A percentile compares a stretch with the other conserved stretches of the same genome.
Evolutionary conservation across 2,888 invertebrate species (phyloP).

Genomic region (Cinara cedri): DNA sequence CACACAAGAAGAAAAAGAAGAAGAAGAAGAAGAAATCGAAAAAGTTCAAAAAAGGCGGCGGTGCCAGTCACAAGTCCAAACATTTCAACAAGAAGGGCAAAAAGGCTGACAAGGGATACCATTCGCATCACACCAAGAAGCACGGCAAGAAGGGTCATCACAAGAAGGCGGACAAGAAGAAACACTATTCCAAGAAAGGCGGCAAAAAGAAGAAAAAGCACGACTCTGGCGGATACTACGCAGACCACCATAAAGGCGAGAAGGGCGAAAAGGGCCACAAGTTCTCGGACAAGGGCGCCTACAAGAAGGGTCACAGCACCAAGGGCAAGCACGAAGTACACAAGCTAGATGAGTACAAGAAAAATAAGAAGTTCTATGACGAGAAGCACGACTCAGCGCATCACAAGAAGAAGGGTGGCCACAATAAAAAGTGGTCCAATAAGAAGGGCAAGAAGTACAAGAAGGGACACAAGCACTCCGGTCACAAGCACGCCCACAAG

Average conservation of each 20-base stretch:
- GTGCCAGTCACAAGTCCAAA: constrained; percentile 72
- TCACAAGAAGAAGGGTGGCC: constrained; percentile 78
- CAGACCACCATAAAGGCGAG: constrained; percentile 71
- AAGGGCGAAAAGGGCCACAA: constrained; percentile 74
- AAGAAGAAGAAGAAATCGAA: constrained; percentile 59
- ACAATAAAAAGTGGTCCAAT: constrained; percentile 79
- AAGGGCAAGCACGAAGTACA: constrained; percentile 86
- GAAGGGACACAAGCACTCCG: constrained; percentile 80
- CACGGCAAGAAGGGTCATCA: constrained; percentile 77
- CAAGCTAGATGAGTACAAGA: constrained; percentile 84
- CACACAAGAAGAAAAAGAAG: constrained; percentile 63
- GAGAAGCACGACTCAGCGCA: constrained; percentile 82
- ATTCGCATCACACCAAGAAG: constrained; percentile 72
- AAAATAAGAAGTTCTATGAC: constrained; percentile 85
- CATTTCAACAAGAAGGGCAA: constrained; percentile 73
- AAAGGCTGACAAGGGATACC: constrained; percentile 76
- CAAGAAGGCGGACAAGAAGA: constrained; percentile 70
- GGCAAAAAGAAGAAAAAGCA: constrained; percentile 71
- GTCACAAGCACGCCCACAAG: constrained; percentile 77
- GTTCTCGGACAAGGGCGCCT: constrained; percentile 74
- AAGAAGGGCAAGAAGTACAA: constrained; percentile 83
- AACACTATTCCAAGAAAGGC: constrained; percentile 70
- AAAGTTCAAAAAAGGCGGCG: constrained; percentile 71
- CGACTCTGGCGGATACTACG: constrained; percentile 71
- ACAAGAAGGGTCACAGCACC: constrained; percentile 83